Evolutionary conservation across 2,888 invertebrate species (phyloP).

Genomic region (Argyra leucocephala): DNA sequence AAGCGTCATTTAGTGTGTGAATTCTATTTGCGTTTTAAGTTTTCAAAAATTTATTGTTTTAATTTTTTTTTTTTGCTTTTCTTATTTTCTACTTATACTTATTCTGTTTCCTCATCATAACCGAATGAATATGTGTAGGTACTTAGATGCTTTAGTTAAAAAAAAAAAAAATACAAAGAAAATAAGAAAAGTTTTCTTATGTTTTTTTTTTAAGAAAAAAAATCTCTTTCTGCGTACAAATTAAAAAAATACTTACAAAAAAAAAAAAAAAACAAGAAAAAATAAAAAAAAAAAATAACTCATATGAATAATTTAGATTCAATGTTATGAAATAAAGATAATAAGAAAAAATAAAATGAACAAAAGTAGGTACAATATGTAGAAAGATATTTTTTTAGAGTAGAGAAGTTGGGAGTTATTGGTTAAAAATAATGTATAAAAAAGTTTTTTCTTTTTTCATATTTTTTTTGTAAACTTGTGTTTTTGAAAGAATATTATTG

Average conservation of each 20-base stretch:
- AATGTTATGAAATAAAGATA: background rate
- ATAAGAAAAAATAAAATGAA: background rate
- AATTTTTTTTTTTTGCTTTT: too few species aligned
- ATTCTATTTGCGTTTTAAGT: too few species aligned
- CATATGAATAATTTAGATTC: conserved; percentile 6
- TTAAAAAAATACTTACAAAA: background rate
- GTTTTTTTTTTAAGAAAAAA: too few species aligned
- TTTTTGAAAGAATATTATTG: too few species aligned
- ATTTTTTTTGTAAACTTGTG: background rate
- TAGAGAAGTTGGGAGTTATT: background rate
- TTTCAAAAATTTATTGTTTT: too few species aligned
- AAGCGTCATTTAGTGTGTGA: too few species aligned
- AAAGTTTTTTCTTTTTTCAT: background rate
- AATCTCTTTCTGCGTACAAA: background rate
- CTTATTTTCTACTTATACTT: too few species aligned
- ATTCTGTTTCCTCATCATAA: too few species aligned
- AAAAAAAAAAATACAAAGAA: background rate
- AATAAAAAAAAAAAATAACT: background rate
- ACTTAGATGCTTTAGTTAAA: background rate
- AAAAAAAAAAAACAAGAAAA: background rate
- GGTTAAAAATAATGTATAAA: background rate
- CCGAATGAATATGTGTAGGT: background rate
- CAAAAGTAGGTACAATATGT: background rate
- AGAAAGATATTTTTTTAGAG: too few species aligned
- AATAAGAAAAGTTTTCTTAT: background rate